These are phyloP conservation scores for Eilema sororculum DNA, from an alignment of 2,888 invertebrate genomes.

Conservation along the genomic window DNA sequence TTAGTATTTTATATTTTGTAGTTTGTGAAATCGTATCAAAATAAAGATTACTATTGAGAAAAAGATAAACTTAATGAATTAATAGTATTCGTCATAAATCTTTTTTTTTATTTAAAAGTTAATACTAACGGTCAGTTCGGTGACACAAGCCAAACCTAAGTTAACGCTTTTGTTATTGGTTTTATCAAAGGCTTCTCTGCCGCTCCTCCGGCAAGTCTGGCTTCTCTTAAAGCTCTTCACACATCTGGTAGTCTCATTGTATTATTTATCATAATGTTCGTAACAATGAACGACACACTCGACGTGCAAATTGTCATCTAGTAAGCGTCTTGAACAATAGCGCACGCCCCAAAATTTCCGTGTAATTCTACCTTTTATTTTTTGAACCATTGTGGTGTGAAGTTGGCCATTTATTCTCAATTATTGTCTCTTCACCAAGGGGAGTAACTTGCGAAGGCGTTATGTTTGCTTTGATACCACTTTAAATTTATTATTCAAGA, in stretches of 20 bases:
- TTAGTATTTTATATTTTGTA: background rate
- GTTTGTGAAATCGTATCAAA: background rate
- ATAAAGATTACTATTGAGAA: no score
- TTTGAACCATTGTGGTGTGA: constrained; percentile 76
- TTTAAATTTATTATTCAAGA: constrained; percentile 54
- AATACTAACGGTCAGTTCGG: constrained; percentile 29
- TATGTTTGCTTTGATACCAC: constrained; percentile 79
- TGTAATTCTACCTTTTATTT: constrained; percentile 84
- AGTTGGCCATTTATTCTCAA: constrained; percentile 81
- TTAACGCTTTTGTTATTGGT: constrained; percentile 44
- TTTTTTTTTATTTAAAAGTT: background rate
- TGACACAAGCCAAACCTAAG: constrained; percentile 44
- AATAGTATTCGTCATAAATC: no score
- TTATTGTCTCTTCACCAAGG: constrained; percentile 78
- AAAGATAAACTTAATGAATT: background rate
- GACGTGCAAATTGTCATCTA: constrained; percentile 84
- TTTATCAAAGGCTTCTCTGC: constrained; percentile 67
- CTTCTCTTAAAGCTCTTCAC: constrained; percentile 46
- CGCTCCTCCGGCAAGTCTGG: constrained; percentile 55
- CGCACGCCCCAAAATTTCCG: constrained; percentile 82
- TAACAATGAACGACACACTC: constrained; percentile 75
- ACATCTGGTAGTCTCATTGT: constrained; percentile 81
- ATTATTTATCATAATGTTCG: constrained; percentile 77
- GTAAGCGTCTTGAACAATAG: constrained; percentile 75
- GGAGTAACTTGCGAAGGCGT: constrained; percentile 75